These are phyloP conservation scores for Plecotus auritus DNA, from an alignment of 2,113 vertebrate species.

Conservation along the genomic window DNA sequence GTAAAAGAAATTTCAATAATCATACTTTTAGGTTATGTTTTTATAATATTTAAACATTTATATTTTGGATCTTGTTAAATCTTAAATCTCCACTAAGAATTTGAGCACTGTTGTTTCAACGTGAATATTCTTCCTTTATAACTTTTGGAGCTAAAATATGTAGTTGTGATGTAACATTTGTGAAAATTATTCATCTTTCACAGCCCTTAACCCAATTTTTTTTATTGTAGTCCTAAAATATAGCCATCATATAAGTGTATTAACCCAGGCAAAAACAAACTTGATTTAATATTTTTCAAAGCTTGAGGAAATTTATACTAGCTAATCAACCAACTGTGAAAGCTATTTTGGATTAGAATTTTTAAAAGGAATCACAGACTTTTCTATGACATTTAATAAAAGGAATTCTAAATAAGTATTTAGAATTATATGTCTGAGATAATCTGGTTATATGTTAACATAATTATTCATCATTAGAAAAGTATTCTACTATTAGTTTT, in stretches of 20 bases:
- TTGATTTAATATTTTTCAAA: background rate
- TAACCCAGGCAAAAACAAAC: background rate
- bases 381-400: background rate
- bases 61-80: background rate
- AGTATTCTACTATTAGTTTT: slow-evolving; percentile 15
- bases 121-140: background rate
- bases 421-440: background rate
- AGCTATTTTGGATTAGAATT: background rate
- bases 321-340: background rate
- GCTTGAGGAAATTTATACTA: background rate
- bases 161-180: background rate
- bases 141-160: background rate
- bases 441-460: background rate
- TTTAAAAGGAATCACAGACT: background rate
- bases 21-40: background rate
- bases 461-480: background rate
- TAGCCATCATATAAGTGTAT: background rate
- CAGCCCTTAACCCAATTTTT: background rate
- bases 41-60: background rate
- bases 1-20: background rate
- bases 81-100: background rate
- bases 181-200: background rate
- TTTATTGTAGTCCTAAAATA: background rate
- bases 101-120: background rate
- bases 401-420: background rate